Evolutionary conservation across 2,113 vertebrate species (phyloP), one percentile per base, ranked within the genome.

Genomic region (Mungos mungo): DNA sequence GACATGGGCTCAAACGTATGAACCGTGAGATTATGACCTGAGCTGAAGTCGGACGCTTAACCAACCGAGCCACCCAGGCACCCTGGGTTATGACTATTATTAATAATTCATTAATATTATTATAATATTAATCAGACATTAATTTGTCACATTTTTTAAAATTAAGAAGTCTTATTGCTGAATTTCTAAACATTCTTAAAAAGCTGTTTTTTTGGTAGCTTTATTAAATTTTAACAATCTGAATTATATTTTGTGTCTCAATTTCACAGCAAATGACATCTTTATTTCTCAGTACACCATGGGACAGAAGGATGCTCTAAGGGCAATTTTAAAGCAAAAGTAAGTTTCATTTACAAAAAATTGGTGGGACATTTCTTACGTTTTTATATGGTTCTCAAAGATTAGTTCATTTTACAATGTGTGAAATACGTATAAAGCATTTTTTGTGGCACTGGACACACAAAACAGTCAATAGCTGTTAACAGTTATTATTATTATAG

Each of bases 241-340:
- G 31, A 97, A 96, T 13, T 93, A 21, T 68, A 63, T 89, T 87
- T 98, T 95, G 4, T 96, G n/a, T 96, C 35, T 96, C 96, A 82
- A 60, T 83, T 98, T 96, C 92, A 8, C 86, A 99, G 98, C 96
- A 98, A 97, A 97, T 77, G 99, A 99, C 74, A 97, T 99, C 57
- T 96, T 99, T 88, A 99, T 99, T 95, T 99, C 99, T 41, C 99
- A 98, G 2, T 99, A 99, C 68, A 72, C 98, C 0, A 8, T 97
- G 63, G 99, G 99, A 35, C 98, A 99, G 93, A 99, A 99, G 60
- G 99, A 99, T 83, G 98, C 98, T 77, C 82, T 99, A 27, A 98
- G 99, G 95, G 98, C 98, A 3, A 98, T 98, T 35, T 98, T 99
- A 98, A 99, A 99, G 87, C 99, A 99, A 92, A 99, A 99, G 99